Evolutionary conservation across 1,140 invertebrate species (phyloP).

Genomic region (Aphelenchoides avenae): DNA sequence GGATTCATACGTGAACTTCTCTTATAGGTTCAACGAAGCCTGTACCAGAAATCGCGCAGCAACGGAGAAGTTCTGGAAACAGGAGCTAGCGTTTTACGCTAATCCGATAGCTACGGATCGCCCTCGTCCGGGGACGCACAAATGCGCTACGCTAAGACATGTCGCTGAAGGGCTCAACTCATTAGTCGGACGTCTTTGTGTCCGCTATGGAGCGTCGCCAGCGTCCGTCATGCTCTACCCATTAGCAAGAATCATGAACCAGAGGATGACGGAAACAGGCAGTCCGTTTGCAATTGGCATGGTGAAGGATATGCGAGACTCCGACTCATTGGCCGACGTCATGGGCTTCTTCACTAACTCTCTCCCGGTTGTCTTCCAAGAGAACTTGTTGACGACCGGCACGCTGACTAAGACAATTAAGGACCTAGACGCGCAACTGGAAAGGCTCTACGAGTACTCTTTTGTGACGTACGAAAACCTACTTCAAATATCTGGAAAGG

Average conservation of each 20-base stretch:
- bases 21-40: constrained; percentile 3
- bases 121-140: not conserved
- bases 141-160: not conserved
- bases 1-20: too few species aligned
- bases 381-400: too few species aligned
- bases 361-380: constrained; percentile 11
- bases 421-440: not conserved
- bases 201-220: not conserved
- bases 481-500: not conserved
- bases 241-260: not conserved
- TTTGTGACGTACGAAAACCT: constrained; percentile 12
- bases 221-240: not conserved
- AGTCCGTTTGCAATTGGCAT: constrained; percentile 12
- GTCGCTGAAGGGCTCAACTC: not conserved
- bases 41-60: not conserved
- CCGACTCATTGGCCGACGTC: constrained; percentile 5
- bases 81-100: constrained; percentile 10
- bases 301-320: constrained; percentile 22
- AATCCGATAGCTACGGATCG: not conserved
- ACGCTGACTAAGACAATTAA: not conserved
- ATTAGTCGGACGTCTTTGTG: not conserved
- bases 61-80: constrained; percentile 13
- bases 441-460: constrained; percentile 7
- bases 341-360: constrained; percentile 20
- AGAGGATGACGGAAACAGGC: constrained; percentile 7